A percentile compares a stretch with the other conserved stretches of the same genome.
phyloP scores from a whole-genome alignment of 37 sponge, comb jelly and placozoan genomes.

The Oscarella lobularis region DNA sequence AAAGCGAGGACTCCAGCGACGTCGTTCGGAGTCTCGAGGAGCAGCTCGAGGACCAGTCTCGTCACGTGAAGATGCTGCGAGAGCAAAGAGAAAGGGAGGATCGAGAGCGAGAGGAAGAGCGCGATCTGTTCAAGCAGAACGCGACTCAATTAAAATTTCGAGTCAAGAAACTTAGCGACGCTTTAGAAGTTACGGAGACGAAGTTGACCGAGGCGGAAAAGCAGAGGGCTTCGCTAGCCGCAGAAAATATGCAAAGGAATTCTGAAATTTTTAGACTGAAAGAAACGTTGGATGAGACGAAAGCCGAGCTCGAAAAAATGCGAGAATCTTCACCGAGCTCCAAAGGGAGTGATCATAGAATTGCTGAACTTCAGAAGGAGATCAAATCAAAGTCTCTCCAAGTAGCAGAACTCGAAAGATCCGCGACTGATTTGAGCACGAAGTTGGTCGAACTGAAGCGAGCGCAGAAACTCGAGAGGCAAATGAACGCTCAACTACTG shows the following conservation, averaged over 20 bases:
- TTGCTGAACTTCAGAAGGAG: background rate
- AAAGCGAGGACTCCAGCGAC: background rate
- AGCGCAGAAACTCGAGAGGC: background rate
- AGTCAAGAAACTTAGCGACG: background rate
- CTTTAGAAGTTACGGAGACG: background rate
- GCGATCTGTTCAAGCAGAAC: background rate
- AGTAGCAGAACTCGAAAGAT: too few relatives aligned
- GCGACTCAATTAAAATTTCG: background rate
- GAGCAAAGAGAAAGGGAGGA: background rate
- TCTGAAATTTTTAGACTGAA: background rate
- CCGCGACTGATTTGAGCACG: background rate
- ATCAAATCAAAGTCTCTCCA: background rate
- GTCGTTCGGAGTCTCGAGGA: background rate
- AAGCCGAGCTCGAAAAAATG: background rate
- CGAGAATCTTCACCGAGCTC: background rate
- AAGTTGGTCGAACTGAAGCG: background rate
- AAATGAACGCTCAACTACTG: background rate
- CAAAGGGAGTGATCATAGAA: background rate
- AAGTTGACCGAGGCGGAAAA: background rate
- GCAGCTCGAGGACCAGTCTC: background rate
- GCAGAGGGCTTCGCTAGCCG: background rate
- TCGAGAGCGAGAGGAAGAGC: background rate
- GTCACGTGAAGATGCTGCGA: background rate
- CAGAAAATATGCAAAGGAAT: background rate
- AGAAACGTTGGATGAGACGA: background rate